phyloP scores from a whole-genome alignment of 2,797 vertebrate genomes.

The Tragelaphus oryx region DNA sequence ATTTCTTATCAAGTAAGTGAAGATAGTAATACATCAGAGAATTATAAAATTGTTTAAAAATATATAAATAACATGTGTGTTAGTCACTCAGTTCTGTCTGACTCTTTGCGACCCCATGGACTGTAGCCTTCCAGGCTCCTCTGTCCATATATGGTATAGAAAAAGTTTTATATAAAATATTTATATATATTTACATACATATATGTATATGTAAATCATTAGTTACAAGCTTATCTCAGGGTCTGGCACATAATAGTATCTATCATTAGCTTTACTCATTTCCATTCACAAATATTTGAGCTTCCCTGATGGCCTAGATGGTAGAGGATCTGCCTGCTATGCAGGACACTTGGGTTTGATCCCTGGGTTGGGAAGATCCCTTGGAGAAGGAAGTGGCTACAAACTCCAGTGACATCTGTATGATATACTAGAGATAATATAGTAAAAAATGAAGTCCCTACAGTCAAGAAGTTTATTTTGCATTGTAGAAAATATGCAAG shows the following conservation, averaged over 20 bases:
- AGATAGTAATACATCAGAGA: neutral
- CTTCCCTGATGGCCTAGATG: neutral
- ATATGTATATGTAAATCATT: neutral
- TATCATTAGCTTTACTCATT: neutral
- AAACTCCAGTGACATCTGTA: neutral
- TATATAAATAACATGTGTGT: neutral
- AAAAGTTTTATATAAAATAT: neutral
- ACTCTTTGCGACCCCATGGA: neutral
- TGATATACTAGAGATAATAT: neutral
- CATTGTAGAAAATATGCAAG: neutral
- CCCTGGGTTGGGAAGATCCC: neutral
- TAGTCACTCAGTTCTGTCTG: neutral
- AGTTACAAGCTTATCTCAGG: neutral
- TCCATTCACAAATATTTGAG: neutral
- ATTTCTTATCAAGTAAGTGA: neutral
- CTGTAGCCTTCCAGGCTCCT: neutral
- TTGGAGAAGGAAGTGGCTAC: neutral
- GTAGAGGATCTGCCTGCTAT: neutral
- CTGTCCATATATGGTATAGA: neutral
- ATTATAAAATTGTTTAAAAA: neutral
- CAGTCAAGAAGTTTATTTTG: neutral
- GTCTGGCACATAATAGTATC: neutral
- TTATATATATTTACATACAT: neutral
- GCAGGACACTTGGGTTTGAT: neutral
- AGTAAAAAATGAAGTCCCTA: neutral